Percentiles rank a stretch among this genome's conserved stretches.
These are phyloP conservation scores for Coregonus clupeaformis DNA, from an alignment of 2,113 vertebrate genomes.

Conservation along the genomic window DNA sequence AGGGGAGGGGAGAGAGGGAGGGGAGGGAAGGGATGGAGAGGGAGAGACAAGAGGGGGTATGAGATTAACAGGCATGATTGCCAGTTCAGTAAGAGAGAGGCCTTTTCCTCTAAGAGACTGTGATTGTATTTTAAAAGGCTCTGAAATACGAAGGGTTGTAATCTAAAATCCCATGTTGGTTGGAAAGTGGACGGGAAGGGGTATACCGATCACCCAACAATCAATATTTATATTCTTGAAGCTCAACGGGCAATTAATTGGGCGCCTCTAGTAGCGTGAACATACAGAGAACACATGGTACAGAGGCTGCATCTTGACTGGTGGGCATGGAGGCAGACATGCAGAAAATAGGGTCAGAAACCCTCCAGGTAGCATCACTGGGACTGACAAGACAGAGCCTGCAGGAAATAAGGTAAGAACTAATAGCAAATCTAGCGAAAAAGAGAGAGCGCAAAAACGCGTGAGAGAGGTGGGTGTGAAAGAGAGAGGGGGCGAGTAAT, in stretches of 20 bases:
- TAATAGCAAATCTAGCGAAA: too few species aligned
- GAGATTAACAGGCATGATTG: conserved; percentile 81
- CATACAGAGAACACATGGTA: background rate
- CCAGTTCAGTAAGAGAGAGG: conserved; percentile 31
- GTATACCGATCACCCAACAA: conserved; percentile 58
- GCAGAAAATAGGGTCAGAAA: background rate
- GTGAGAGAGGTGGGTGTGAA: too few species aligned
- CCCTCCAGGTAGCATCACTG: conserved; percentile 53
- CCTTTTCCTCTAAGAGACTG: conserved; percentile 53
- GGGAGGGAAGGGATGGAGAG: too few species aligned
- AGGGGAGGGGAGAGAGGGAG: too few species aligned
- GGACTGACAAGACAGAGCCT: conserved; percentile 62
- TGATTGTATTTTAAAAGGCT: conserved; percentile 49
- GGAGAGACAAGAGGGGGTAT: conserved; percentile 65
- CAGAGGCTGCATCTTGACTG: too few species aligned
- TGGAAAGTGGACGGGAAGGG: conserved; percentile 15
- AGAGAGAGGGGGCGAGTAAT: too few species aligned
- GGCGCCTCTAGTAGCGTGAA: conserved; percentile 35
- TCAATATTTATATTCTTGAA: conserved; percentile 60
- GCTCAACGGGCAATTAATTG: conserved; percentile 73
- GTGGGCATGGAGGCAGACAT: background rate
- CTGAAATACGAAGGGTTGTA: conserved; percentile 25
- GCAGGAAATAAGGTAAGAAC: background rate
- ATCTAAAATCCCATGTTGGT: conserved; percentile 25
- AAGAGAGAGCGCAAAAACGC: too few species aligned